These are phyloP conservation scores for Melieria omissa DNA, from an alignment of 2,888 invertebrate genomes.

Conservation along the genomic window DNA sequence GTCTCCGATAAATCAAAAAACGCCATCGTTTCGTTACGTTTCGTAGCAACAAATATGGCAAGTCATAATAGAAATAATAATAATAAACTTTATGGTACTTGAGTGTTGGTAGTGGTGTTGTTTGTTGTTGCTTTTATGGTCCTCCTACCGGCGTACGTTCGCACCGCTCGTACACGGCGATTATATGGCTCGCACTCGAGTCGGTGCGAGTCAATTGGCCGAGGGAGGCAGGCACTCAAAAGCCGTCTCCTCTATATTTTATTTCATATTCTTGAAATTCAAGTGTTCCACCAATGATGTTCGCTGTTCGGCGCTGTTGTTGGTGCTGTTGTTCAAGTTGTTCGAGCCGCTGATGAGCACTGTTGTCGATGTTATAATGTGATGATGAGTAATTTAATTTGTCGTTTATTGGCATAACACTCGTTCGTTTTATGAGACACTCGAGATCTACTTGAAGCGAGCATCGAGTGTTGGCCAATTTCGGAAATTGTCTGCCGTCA, in stretches of 20 bases:
- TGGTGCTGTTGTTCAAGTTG: neutral
- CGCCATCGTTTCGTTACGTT: no score
- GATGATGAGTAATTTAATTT: constrained; percentile 59
- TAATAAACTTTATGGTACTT: constrained; percentile 52
- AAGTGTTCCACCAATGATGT: constrained; percentile 6
- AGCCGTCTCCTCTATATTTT: neutral
- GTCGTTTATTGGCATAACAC: constrained; percentile 59
- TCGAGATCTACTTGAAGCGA: constrained; percentile 56
- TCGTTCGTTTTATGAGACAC: constrained; percentile 58
- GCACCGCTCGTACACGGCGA: neutral
- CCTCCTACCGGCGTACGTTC: neutral
- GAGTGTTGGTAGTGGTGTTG: constrained; percentile 33
- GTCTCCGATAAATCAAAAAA: no score
- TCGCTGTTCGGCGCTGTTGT: neutral
- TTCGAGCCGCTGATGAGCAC: neutral
- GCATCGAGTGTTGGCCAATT: constrained; percentile 49
- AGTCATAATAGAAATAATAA: constrained; percentile 26
- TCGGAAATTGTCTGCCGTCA: constrained; percentile 40
- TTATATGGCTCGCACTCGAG: no score
- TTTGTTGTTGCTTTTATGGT: constrained; percentile 50
- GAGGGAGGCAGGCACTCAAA: neutral
- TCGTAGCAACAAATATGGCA: neutral
- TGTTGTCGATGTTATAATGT: neutral
- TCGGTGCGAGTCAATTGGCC: neutral
- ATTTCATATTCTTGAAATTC: constrained; percentile 13